These are phyloP conservation scores for Pithys albifrons DNA, from an alignment of 2,113 vertebrate genomes.

Conservation along the genomic window DNA sequence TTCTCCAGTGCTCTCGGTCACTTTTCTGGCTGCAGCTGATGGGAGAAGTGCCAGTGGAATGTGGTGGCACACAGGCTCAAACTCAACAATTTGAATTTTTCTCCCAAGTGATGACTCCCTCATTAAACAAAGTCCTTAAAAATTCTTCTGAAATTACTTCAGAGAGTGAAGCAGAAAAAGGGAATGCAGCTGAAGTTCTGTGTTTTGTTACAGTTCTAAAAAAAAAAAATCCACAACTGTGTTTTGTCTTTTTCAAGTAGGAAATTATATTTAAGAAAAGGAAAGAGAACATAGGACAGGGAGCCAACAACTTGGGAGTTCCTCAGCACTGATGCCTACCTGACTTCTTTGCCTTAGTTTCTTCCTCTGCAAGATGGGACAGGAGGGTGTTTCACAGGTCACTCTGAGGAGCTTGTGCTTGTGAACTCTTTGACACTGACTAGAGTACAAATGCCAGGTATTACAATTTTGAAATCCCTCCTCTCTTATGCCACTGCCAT, in stretches of 20 bases:
- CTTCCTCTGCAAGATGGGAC: background rate
- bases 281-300: background rate
- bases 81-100: constrained; percentile 37
- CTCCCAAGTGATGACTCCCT: constrained; percentile 47
- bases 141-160: constrained; percentile 13
- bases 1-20: constrained; percentile 3
- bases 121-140: constrained; percentile 44
- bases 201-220: background rate
- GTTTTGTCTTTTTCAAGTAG: background rate
- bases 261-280: background rate
- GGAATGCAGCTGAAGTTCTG: background rate
- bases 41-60: constrained; percentile 55
- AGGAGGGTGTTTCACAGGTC: background rate
- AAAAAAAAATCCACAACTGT: background rate
- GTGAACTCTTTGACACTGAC: background rate
- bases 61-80: constrained; percentile 16
- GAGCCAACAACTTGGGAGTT: background rate
- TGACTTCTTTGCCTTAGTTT: background rate
- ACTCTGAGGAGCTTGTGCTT: background rate
- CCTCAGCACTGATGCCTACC: background rate
- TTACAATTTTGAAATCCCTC: background rate
- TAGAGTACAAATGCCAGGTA: background rate
- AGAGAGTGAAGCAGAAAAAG: background rate
- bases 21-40: constrained; percentile 41
- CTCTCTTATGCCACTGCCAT: background rate